Evolutionary conservation across 2,797 vertebrate genomes (phyloP).

Genomic region (Ctenosaura bakeri): DNA sequence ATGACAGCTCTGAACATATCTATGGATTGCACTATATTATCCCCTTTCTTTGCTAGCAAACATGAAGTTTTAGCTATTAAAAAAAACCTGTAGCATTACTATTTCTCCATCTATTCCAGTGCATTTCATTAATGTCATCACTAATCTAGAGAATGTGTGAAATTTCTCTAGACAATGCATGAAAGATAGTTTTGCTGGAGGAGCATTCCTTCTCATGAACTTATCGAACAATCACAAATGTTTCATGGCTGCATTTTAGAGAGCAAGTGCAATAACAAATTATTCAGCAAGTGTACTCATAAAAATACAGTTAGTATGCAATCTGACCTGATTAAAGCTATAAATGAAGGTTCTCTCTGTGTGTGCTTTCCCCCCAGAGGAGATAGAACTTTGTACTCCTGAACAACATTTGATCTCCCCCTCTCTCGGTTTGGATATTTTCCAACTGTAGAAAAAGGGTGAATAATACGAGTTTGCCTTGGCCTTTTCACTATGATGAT

Average conservation of each 20-base stretch:
- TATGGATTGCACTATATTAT: background rate
- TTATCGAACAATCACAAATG: conserved; percentile 3
- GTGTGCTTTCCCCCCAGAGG: background rate
- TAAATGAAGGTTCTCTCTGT: background rate
- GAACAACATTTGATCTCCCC: too few relatives aligned
- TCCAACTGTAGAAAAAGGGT: background rate
- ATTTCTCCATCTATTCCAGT: conserved; percentile 4
- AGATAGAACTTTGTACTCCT: background rate
- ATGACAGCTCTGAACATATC: accelerated
- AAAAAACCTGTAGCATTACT: background rate
- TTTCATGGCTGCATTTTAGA: conserved; percentile 14
- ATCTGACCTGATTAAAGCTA: conserved; percentile 2
- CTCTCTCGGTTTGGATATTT: background rate
- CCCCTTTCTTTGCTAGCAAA: conserved; percentile 16
- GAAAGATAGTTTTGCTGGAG: conserved; percentile 12
- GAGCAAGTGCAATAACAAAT: background rate
- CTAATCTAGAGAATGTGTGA: conserved; percentile 14
- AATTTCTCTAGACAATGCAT: conserved; percentile 23
- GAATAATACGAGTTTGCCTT: background rate
- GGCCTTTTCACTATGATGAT: background rate
- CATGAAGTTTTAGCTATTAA: background rate
- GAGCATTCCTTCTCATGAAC: background rate
- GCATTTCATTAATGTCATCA: conserved; percentile 13
- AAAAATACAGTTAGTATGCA: conserved; percentile 12
- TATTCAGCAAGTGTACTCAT: conserved; percentile 11